Conservation (phyloP, 2,797 vertebrate species). For the Avahi laniger region DNA sequence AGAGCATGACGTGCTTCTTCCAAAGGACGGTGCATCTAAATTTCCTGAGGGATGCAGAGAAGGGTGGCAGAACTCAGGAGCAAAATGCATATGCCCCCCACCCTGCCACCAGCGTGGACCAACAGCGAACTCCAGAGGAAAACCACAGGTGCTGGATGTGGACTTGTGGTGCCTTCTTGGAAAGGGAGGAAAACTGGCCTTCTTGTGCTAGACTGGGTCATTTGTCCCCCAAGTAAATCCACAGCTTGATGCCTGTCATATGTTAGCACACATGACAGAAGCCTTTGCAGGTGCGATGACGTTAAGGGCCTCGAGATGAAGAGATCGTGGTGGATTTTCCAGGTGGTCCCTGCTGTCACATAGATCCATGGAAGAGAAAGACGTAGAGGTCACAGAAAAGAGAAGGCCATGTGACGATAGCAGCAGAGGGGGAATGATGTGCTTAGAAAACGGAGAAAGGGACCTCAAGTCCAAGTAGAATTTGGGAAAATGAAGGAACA, state of each 20-base stretch:
- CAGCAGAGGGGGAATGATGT: background rate
- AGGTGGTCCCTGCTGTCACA: background rate
- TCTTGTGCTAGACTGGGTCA: background rate
- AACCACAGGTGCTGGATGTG: no score
- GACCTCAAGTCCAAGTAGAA: background rate
- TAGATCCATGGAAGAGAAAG: background rate
- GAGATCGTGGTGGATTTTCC: no score
- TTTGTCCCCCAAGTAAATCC: background rate
- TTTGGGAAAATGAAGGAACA: background rate
- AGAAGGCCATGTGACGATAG: no score
- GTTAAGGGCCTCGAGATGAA: background rate
- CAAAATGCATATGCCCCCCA: no score
- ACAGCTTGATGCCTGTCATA: background rate
- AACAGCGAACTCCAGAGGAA: background rate
- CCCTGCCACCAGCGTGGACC: no score
- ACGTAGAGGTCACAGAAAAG: background rate
- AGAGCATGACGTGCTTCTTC: background rate
- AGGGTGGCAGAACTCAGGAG: fast-evolving
- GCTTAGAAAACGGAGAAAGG: background rate
- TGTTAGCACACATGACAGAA: fast-evolving
- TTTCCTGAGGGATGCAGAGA: background rate
- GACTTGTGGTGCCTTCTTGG: background rate
- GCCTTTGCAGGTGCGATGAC: no score
- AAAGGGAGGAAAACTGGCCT: background rate
- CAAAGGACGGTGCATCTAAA: no score